Evolutionary conservation across 1,140 invertebrate species (phyloP).

Genomic region (Ips typographus): DNA sequence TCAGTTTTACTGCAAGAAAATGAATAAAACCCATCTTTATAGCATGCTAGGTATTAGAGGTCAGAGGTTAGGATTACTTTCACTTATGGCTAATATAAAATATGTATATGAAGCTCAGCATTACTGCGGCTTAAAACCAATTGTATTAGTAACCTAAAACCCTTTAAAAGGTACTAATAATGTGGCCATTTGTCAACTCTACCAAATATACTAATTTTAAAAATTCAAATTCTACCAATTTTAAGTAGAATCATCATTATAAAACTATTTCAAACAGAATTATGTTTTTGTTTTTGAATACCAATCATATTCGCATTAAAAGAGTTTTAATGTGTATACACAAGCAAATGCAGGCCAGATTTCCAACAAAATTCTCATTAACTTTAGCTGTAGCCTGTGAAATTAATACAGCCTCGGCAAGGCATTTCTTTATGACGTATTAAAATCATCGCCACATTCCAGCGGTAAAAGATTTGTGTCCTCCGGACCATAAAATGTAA

Average conservation of each 20-base stretch:
- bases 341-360: not conserved
- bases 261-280: too few species aligned
- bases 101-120: too few species aligned
- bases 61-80: constrained; percentile 4
- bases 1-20: constrained; percentile 17
- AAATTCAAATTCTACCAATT: too few species aligned
- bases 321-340: not conserved
- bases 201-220: too few species aligned
- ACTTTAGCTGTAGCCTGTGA: not conserved
- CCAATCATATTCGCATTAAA: not conserved
- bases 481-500: not conserved
- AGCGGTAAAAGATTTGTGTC: not conserved
- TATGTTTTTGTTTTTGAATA: too few species aligned
- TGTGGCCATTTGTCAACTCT: too few species aligned
- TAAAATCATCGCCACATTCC: too few species aligned
- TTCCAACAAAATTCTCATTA: constrained; percentile 1
- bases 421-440: too few species aligned
- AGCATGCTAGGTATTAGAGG: constrained; percentile 3
- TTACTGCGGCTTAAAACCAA: too few species aligned
- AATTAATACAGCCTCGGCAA: not conserved
- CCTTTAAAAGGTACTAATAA: too few species aligned
- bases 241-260: too few species aligned
- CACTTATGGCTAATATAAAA: not conserved
- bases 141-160: too few species aligned
- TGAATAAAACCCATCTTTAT: constrained; percentile 18